phyloP scores from a whole-genome alignment of 1,140 invertebrate species.

The Trichonephila clavipes region DNA sequence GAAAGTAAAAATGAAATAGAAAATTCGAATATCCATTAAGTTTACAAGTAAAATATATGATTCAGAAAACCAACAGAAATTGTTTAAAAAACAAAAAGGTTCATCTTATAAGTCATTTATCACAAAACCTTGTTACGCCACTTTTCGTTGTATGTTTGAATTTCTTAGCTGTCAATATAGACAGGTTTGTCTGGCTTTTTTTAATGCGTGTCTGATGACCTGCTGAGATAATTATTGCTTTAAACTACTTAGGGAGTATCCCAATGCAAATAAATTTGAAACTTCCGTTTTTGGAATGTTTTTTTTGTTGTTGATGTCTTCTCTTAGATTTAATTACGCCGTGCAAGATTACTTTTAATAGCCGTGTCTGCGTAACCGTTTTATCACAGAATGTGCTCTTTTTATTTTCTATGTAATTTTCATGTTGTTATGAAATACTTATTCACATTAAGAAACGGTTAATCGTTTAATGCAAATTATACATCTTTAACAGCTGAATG shows the following conservation, averaged over 20 bases:
- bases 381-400: too few relatives aligned
- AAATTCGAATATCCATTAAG: too few relatives aligned
- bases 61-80: not conserved
- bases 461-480: too few relatives aligned
- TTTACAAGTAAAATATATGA: not conserved
- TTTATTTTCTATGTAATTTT: too few relatives aligned
- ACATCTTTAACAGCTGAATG: too few relatives aligned
- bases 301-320: not conserved
- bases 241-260: not conserved
- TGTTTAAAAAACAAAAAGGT: not conserved
- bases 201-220: constrained; percentile 8
- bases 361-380: too few relatives aligned
- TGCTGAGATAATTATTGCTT: constrained; percentile 23
- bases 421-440: too few relatives aligned
- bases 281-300: not conserved
- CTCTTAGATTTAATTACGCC: not conserved
- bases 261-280: not conserved
- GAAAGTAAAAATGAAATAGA: too few relatives aligned
- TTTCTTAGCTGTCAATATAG: constrained; percentile 10
- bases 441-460: too few relatives aligned
- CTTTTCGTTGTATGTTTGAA: not conserved
- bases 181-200: constrained; percentile 35
- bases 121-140: constrained; percentile 16
- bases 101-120: constrained; percentile 7
- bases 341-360: not conserved